These are phyloP conservation scores for Actinemys pallida DNA, from an alignment of 2,113 vertebrate genomes.

Conservation along the genomic window DNA sequence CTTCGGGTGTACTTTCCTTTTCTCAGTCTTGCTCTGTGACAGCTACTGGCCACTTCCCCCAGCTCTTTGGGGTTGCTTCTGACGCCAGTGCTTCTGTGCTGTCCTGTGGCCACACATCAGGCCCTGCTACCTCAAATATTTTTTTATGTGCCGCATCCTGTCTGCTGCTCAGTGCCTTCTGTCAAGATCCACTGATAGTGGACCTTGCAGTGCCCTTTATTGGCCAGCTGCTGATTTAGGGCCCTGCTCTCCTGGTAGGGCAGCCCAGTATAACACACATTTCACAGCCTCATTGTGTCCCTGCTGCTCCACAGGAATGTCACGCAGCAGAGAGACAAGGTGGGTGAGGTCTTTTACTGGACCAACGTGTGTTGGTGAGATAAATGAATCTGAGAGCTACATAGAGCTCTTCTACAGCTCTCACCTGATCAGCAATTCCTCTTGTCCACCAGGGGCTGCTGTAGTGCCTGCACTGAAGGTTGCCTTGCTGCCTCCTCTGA, in stretches of 20 bases:
- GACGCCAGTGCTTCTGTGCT: background rate
- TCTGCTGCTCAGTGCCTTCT: background rate
- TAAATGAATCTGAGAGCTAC: background rate
- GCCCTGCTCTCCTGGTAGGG: background rate
- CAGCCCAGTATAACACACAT: accelerated
- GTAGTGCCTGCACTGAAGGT: no score
- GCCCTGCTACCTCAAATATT: background rate
- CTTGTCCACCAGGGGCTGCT: no score
- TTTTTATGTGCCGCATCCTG: background rate
- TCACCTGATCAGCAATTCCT: background rate
- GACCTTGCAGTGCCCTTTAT: background rate
- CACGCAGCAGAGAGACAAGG: no score
- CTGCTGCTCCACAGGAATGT: background rate
- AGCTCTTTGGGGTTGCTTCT: background rate
- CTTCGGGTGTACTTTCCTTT: background rate
- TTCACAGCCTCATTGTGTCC: background rate
- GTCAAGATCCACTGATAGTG: background rate
- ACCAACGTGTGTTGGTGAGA: background rate
- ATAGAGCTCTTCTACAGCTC: background rate
- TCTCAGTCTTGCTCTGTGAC: background rate
- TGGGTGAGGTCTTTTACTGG: background rate
- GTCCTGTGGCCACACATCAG: background rate
- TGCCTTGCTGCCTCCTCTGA: slow-evolving; percentile 21
- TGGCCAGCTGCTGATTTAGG: accelerated
- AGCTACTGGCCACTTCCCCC: background rate